Evolutionary conservation across 2,888 invertebrate genomes (phyloP).

Genomic region (Cecidostiba fungosa): DNA sequence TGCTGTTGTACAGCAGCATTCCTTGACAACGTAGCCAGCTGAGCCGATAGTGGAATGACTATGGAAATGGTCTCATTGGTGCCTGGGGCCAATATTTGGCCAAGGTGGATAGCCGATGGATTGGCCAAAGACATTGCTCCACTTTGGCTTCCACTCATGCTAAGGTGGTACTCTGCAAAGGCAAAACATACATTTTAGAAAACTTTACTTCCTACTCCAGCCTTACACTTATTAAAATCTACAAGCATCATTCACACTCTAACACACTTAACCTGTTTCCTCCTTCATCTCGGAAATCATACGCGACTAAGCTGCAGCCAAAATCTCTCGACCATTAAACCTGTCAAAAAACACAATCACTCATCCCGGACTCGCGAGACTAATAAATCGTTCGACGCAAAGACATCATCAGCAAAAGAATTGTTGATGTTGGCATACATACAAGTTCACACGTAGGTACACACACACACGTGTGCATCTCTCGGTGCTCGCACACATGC

Average conservation of each 20-base stretch:
- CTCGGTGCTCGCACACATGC: background rate
- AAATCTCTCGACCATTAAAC: background rate
- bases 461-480: background rate
- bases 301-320: background rate
- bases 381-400: background rate
- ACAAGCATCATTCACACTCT: background rate
- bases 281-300: slow-evolving; percentile 33
- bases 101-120: slow-evolving; percentile 75
- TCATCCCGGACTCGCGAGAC: background rate
- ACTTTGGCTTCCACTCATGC: slow-evolving; percentile 69
- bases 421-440: background rate
- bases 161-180: slow-evolving; percentile 47
- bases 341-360: background rate
- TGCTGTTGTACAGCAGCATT: slow-evolving; percentile 66
- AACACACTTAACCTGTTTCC: slow-evolving; percentile 52
- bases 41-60: slow-evolving; percentile 76
- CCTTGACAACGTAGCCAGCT: slow-evolving; percentile 72
- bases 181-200: background rate
- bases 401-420: background rate
- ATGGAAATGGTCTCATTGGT: slow-evolving; percentile 76
- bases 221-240: background rate
- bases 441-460: background rate
- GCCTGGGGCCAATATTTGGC: slow-evolving; percentile 74
- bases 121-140: slow-evolving; percentile 71
- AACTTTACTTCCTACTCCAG: background rate